Evolutionary conservation across 2,888 invertebrate species (phyloP), one percentile per base, ranked within the genome.

Genomic region (Diachrysia chrysitis): DNA sequence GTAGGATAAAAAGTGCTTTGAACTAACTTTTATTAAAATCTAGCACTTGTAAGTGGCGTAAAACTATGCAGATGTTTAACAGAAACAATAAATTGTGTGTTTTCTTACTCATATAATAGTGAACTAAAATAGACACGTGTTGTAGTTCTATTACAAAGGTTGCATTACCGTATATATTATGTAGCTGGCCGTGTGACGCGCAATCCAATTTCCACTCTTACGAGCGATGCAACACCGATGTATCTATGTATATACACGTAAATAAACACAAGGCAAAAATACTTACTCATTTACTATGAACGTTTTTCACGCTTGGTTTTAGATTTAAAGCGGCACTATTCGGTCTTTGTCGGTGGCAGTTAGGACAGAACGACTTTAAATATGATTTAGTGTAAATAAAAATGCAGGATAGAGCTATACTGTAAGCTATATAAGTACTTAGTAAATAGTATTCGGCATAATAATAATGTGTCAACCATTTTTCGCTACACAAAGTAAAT

Each of bases 171-270:
- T 51, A 21, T 19, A 12, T 51, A 51, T 51, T 48, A 19, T 21
- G 48, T 51, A 51, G 48, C 21, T 12, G 48, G 48, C 19, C 48
- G 48, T 21, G 48, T 51, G 48, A 51, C 48, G 48, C 21, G 48
- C 48, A 51, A 51, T 51, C 48, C 48, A 51, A 51, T 51, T 51
- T 51, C 21, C 48, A 51, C 12, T 51, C 19, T 21, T 21, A 19
- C 48, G 12, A 21, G 3, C 19, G 19, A 51, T 19, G 48, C 48
- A 51, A 51, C 48, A 51, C 2, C 14, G 1, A 19, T 51, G 4
- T 51, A 51, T 21, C 48, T 51, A 51, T 17, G 4, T 51, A 51
- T 10, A 17, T 46, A n/a, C n/a, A 46, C 14, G 10, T 10, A 14
- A 1, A 37, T 7, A 4, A n/a, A n/a, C n/a, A 6, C 1, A 42